Percentiles rank a stretch among this genome's conserved stretches.
Evolutionary conservation across 2,797 vertebrate species (phyloP).

Genomic region (Bufotes viridis): DNA sequence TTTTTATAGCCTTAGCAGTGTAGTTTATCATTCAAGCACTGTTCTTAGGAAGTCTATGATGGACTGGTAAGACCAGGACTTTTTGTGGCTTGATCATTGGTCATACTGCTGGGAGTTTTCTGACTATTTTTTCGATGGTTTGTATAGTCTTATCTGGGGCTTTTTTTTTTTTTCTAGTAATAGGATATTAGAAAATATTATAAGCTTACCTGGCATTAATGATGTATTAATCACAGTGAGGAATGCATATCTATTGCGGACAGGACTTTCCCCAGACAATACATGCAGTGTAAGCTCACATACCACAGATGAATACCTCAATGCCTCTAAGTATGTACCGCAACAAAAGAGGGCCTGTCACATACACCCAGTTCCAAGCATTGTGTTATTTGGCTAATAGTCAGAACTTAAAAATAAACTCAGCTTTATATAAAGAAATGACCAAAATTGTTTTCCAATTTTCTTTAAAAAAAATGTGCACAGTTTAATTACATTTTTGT

Average conservation of each 20-base stretch:
- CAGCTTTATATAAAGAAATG: background rate
- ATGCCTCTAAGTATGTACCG: background rate
- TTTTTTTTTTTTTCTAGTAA: background rate
- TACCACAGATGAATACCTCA: slow-evolving; percentile 1
- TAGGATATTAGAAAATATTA: background rate
- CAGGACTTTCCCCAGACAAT: slow-evolving; percentile 1
- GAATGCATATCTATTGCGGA: background rate
- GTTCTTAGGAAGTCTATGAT: background rate
- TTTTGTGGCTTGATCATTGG: background rate
- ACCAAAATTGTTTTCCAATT: background rate
- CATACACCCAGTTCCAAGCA: background rate
- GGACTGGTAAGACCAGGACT: background rate
- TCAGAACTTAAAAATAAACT: background rate
- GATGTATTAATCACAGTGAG: background rate
- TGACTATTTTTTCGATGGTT: background rate
- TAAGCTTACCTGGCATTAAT: background rate
- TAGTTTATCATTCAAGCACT: background rate
- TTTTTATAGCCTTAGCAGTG: background rate
- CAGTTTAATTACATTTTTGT: slow-evolving; percentile 42
- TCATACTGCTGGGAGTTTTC: background rate
- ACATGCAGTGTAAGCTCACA: slow-evolving; percentile 23
- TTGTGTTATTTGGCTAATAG: slow-evolving; percentile 20
- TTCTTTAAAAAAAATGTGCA: background rate
- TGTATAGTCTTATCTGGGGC: background rate
- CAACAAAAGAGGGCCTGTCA: slow-evolving; percentile 15